Conservation (phyloP, 2,888 invertebrate species). For the Drosophila anomelani region DNA sequence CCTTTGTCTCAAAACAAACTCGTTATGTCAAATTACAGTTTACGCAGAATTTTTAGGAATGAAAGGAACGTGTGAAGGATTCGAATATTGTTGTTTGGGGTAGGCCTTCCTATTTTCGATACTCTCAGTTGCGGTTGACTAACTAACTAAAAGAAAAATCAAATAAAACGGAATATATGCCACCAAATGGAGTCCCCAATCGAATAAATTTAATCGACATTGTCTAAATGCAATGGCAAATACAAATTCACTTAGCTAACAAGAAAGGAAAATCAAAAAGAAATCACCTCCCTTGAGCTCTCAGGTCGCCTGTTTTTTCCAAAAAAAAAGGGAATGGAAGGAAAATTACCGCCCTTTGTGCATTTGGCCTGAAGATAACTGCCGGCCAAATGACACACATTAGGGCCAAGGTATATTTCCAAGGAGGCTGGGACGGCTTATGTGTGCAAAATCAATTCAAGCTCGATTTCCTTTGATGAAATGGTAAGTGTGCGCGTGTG, state of each 20-base stretch:
- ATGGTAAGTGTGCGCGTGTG: constrained; percentile 49
- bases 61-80: not conserved
- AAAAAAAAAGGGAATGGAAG: constrained; percentile 16
- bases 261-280: constrained; percentile 17
- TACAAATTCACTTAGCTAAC: constrained; percentile 61
- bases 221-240: constrained; percentile 44
- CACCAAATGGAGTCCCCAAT: constrained; percentile 33
- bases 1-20: not conserved
- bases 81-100: not conserved
- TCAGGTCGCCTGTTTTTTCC: constrained; percentile 31
- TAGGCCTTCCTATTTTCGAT: not conserved
- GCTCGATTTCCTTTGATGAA: constrained; percentile 74
- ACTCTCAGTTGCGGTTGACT: constrained; percentile 8
- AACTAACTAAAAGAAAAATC: constrained; percentile 17
- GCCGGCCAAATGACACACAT: constrained; percentile 67
- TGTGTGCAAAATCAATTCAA: constrained; percentile 68
- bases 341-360: constrained; percentile 59
- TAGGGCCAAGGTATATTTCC: constrained; percentile 45
- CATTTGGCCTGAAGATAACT: constrained; percentile 60
- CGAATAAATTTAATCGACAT: constrained; percentile 40
- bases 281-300: constrained; percentile 19
- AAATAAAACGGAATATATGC: constrained; percentile 26
- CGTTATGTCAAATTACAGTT: not conserved
- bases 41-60: not conserved
- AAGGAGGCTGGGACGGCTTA: constrained; percentile 17